Evolutionary conservation across 2,888 invertebrate genomes (phyloP).

Genomic region (Plemyria rubiginata): DNA sequence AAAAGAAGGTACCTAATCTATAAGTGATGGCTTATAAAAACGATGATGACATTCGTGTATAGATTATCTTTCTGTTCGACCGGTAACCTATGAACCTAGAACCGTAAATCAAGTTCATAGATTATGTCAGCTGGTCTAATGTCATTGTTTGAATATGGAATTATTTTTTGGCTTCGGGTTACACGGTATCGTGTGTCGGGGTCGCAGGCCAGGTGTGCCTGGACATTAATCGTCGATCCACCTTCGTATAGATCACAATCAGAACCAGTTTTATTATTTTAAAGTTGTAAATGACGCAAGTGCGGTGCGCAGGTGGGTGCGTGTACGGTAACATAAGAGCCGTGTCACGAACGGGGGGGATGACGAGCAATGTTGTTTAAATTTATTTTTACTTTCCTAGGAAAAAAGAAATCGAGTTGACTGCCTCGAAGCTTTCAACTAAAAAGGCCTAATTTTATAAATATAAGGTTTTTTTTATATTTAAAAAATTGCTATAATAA

Average conservation of each 20-base stretch:
- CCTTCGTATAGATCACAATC: slow-evolving; percentile 82
- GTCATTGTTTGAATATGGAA: slow-evolving; percentile 62
- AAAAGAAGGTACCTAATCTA: not conserved
- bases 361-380: slow-evolving; percentile 38
- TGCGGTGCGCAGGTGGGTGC: slow-evolving; percentile 75
- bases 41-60: slow-evolving; percentile 37
- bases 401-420: too few species aligned
- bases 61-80: slow-evolving; percentile 37
- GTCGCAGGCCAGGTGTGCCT: slow-evolving; percentile 70
- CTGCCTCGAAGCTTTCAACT: too few species aligned
- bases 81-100: slow-evolving; percentile 39
- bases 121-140: slow-evolving; percentile 58
- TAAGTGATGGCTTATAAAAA: slow-evolving; percentile 32
- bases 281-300: slow-evolving; percentile 84
- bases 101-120: slow-evolving; percentile 37
- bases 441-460: too few species aligned
- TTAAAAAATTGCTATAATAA: too few species aligned
- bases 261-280: slow-evolving; percentile 83
- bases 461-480: too few species aligned
- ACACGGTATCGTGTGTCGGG: slow-evolving; percentile 55
- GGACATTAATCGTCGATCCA: slow-evolving; percentile 78
- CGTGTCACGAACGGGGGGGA: slow-evolving; percentile 53
- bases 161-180: slow-evolving; percentile 58
- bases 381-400: not conserved
- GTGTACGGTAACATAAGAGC: slow-evolving; percentile 64